These are phyloP conservation scores for Poecilia velifera DNA, from an alignment of 2,797 vertebrate genomes.

Conservation along the genomic window DNA sequence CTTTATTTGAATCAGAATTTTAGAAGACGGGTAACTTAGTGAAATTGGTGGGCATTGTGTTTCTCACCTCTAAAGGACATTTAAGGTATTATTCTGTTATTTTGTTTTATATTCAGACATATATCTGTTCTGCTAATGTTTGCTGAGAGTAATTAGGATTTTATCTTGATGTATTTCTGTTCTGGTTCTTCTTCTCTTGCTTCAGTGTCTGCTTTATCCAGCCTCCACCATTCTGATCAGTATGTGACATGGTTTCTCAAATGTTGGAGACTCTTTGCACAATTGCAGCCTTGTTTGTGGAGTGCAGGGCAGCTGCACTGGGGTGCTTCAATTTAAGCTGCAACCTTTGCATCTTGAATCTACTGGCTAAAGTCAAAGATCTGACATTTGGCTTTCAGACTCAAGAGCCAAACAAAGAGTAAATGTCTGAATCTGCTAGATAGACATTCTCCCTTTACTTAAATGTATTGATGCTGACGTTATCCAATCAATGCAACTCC, in stretches of 20 bases:
- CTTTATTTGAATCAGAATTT: neutral
- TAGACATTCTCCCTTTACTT: conserved; percentile 39
- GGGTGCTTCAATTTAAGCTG: neutral
- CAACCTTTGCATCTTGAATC: conserved; percentile 4
- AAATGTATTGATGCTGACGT: conserved; percentile 51
- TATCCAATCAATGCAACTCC: conserved; percentile 24
- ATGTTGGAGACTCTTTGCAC: conserved; percentile 1
- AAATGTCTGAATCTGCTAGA: conserved; percentile 42
- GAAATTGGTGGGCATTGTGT: neutral
- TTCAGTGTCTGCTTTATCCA: neutral
- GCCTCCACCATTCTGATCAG: neutral
- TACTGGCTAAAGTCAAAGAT: neutral
- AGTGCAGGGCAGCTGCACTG: conserved; percentile 26
- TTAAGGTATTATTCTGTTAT: neutral
- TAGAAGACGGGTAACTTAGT: neutral
- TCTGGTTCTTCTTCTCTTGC: conserved; percentile 1
- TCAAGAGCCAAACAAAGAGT: conserved; percentile 50
- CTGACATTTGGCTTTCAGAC: neutral
- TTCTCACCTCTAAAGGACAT: neutral
- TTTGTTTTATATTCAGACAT: neutral
- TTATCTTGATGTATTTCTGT: conserved; percentile 24
- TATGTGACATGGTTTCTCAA: neutral
- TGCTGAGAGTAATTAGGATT: conserved; percentile 10
- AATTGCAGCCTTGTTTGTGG: conserved; percentile 41
- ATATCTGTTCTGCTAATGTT: neutral